phyloP scores from a whole-genome alignment of 2,797 vertebrate genomes.

The Poecilia gillii region DNA sequence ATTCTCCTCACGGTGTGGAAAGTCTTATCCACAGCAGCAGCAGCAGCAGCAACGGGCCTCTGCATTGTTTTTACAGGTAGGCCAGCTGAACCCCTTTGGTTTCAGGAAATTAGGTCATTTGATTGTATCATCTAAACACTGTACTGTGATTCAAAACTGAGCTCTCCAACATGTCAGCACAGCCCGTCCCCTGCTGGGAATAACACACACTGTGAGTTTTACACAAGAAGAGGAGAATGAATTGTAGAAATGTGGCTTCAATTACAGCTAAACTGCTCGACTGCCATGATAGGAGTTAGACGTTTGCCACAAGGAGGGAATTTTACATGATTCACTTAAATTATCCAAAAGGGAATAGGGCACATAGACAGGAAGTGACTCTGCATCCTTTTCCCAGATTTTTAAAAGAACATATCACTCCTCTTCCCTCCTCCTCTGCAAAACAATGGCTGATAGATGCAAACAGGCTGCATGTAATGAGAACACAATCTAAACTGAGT shows the following conservation, averaged over 20 bases:
- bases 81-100: conserved; percentile 34
- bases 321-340: conserved; percentile 70
- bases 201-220: conserved; percentile 18
- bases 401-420: conserved; percentile 27
- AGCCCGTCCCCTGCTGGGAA: conserved; percentile 41
- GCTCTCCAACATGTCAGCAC: conserved; percentile 29
- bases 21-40: conserved; percentile 41
- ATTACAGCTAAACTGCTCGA: conserved; percentile 46
- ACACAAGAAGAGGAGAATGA: conserved; percentile 9
- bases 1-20: conserved; percentile 55
- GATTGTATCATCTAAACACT: conserved; percentile 46
- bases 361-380: conserved; percentile 65
- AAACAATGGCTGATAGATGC: conserved; percentile 24
- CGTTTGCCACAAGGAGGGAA: conserved; percentile 47
- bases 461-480: conserved; percentile 4
- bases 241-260: conserved; percentile 49
- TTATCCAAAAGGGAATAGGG: conserved; percentile 56
- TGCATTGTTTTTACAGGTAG: conserved; percentile 72
- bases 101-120: conserved; percentile 70
- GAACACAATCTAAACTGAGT: not conserved
- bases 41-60: conserved; percentile 24
- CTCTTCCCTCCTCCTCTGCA: conserved; percentile 42
- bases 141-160: conserved; percentile 40
- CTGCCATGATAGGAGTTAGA: conserved; percentile 36
- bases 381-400: conserved; percentile 74